A percentile compares a stretch with the other conserved stretches of the same genome.
Conservation (phyloP, 2,113 vertebrate species). For the Osmerus eperlanus region DNA sequence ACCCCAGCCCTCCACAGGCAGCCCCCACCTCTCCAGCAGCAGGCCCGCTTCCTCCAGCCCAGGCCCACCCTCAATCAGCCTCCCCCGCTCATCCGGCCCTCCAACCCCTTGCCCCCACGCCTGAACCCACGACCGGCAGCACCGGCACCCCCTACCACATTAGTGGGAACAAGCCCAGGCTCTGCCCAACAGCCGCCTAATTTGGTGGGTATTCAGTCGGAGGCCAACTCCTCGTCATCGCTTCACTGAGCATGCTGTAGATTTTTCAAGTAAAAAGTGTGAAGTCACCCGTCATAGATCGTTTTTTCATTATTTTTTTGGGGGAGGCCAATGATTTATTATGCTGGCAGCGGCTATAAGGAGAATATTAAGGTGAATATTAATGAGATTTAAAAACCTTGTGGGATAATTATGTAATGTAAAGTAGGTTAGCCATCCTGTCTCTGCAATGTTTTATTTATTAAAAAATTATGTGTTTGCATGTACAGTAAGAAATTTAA, state of each 20-base stretch:
- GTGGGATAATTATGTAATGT: conserved; percentile 13
- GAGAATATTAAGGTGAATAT: neutral
- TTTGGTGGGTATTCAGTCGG: conserved; percentile 83
- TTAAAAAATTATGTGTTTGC: conserved; percentile 7
- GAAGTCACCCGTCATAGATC: neutral
- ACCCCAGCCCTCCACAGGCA: conserved; percentile 93
- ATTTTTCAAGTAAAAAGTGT: no score
- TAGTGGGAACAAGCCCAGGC: conserved; percentile 25
- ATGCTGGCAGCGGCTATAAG: neutral
- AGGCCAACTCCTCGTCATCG: conserved; percentile 79
- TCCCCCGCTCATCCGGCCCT: conserved; percentile 93
- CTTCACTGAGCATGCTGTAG: conserved; percentile 70
- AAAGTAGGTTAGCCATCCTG: conserved; percentile 3
- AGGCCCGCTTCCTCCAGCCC: conserved; percentile 90
- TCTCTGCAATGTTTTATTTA: conserved; percentile 28
- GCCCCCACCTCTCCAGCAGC: conserved; percentile 93
- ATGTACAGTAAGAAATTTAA: neutral
- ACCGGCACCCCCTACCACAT: conserved; percentile 35
- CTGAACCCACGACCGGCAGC: conserved; percentile 88
- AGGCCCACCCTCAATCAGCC: conserved; percentile 88
- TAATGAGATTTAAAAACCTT: neutral
- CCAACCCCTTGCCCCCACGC: conserved; percentile 88
- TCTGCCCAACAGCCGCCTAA: conserved; percentile 77
- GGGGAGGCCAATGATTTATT: neutral
- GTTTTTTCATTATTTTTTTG: neutral